phyloP scores from a whole-genome alignment of 2,888 invertebrate genomes.

The Ditula angustiorana region DNA sequence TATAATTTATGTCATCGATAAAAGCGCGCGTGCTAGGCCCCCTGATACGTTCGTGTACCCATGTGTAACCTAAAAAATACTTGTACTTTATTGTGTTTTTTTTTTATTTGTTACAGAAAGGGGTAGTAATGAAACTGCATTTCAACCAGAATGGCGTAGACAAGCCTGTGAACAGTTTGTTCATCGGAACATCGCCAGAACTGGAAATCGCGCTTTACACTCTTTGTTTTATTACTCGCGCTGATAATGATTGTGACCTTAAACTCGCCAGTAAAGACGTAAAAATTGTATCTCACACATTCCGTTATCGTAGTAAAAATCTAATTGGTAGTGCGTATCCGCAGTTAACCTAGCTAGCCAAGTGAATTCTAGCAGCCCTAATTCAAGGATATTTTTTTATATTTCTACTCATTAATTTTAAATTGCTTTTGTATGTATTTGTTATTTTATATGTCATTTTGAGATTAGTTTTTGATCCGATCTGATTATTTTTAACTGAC shows the following conservation, averaged over 20 bases:
- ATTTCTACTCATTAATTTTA: background rate
- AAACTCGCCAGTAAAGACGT: slow-evolving; percentile 90
- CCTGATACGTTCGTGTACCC: too few relatives aligned
- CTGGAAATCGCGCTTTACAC: slow-evolving; percentile 96
- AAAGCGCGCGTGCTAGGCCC: too few relatives aligned
- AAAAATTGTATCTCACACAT: slow-evolving; percentile 90
- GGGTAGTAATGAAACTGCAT: slow-evolving; percentile 89
- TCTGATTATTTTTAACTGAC: too few relatives aligned
- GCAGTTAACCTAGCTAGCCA: slow-evolving; percentile 84
- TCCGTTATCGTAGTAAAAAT: slow-evolving; percentile 90
- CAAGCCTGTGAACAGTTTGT: slow-evolving; percentile 92
- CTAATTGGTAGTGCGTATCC: slow-evolving; percentile 93
- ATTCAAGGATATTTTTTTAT: background rate
- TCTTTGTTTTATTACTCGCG: slow-evolving; percentile 92
- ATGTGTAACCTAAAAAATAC: too few relatives aligned
- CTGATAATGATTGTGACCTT: slow-evolving; percentile 90
- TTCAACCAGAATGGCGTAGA: slow-evolving; percentile 89
- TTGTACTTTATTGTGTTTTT: background rate
- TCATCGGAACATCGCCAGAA: slow-evolving; percentile 95
- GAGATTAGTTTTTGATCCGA: too few relatives aligned
- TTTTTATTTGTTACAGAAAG: slow-evolving; percentile 88
- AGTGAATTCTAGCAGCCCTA: too few relatives aligned
- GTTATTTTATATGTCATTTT: too few relatives aligned
- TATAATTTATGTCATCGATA: too few relatives aligned
- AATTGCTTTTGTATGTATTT: background rate